Evolutionary conservation across 2,113 vertebrate species (phyloP), one percentile per base, ranked within the genome.

Genomic region (Phrynocephalus versicolor): DNA sequence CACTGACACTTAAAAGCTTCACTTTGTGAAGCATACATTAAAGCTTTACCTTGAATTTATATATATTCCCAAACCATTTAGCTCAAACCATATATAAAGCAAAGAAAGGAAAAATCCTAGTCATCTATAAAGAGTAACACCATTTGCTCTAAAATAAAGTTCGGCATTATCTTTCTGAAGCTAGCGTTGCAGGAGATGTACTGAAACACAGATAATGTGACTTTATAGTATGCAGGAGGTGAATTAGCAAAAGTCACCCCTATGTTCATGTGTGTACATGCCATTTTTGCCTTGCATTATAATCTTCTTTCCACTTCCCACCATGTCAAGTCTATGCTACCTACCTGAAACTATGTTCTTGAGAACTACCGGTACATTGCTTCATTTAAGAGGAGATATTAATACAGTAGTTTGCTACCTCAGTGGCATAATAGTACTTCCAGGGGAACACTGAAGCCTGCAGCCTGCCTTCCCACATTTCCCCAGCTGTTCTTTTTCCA

Each of bases 371-470:
- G n/a, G n/a, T n/a, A 33, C 45, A 37, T 4, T 16, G 30, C 30
- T 67, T 51, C 41, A 55, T 37, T 69, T 77, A 33, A 37, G n/a
- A 39, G 57, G 51, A n/a, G 27, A 45, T 35, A 3, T n/a, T n/a
- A n/a, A n/a, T n/a, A n/a, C 65, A 57, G 9, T 1, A 30, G 84
- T 79, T 76, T 79, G 88, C 88, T 84, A 85, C 41, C 60, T 92
- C 79, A 83, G 51, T 30, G 57, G 88, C 88, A 85, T 80, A 87
- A n/a, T 70, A 23, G 86, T 41, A 93, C 88, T 81, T 84, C 85
- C 90, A 1, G 27, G 76, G 23, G 6, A 89, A 35, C 80, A 41
- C 23, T 65, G 4, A 75, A 77, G 62, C 33, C 81, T 62, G 58
- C 86, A 84, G 41, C 73, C 65, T 82, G 85, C 69, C 30, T 79